Evolutionary conservation across 2,113 vertebrate species (phyloP), one percentile per base, ranked within the genome.

Genomic region (Corydoras sp.): DNA sequence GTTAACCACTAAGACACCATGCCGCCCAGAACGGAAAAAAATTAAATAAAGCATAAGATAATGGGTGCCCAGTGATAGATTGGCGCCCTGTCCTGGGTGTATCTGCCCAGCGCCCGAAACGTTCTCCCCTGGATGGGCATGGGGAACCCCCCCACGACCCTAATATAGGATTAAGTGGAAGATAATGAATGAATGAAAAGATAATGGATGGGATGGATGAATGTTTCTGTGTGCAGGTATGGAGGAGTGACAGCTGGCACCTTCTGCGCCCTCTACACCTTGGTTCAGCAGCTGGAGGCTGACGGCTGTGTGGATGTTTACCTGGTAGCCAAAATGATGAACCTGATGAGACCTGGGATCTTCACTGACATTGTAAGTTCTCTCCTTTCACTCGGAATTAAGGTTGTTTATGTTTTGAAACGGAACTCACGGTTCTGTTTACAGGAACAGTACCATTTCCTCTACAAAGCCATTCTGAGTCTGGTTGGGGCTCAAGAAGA

Each of bases 381-480:
- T 69, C 3, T 31, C 31, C 65, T 31, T 61, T 10, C 29, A 14
- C 14, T 54, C 13, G 7, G 59, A 69, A 55, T 58, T 6, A 53
- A 51, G 2, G 18, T 24, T 24, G 18, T 24, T 24, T 24, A 24
- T 43, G 35, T 43, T 43, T 43, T 43, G 35, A 43, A 53, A 56
- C 1, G 5, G 15, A 7, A 13, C 6, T n/a, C n/a, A 7, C 54
- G 2, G 13, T 4, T 56, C n/a, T 56, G 14, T 62, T 67, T 35
- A 65, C 79, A 99, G 97, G 97, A 99, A 9, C 93, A 98, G 81
- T 96, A 92, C 79, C 94, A 95, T 83, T 97, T 99, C 85, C 90
- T 99, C 63, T 99, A 98, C 88, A 93, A 91, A 90, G 93, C 94
- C 68, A 89, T 99, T 77, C 92, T 99, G 83, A 97, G 95, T 85